Conservation (phyloP, 2,113 vertebrate genomes). For the Turdus rufiventris region DNA sequence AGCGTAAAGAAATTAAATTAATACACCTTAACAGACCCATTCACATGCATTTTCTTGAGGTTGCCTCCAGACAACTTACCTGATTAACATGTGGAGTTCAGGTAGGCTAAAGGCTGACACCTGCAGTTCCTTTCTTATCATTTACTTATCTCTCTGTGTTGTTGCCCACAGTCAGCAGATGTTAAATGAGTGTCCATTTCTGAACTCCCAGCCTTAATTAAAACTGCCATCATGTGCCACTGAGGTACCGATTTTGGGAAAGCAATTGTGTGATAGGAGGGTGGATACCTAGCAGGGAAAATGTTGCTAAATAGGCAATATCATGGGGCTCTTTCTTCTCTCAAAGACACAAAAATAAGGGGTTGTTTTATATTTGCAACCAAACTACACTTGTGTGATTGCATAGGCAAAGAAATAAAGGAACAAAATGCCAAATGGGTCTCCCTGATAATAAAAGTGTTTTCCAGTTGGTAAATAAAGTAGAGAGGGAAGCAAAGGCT, state of each 20-base stretch:
- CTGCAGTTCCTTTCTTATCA: neutral
- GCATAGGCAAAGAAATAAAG: neutral
- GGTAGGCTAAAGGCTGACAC: neutral
- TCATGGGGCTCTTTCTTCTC: neutral
- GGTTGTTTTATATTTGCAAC: neutral
- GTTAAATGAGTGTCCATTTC: neutral
- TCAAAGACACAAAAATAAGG: neutral
- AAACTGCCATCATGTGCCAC: neutral
- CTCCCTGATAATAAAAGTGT: neutral
- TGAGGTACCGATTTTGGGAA: neutral
- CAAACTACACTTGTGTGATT: neutral
- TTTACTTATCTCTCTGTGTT: neutral
- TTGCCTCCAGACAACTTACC: neutral
- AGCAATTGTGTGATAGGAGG: neutral
- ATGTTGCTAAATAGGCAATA: neutral
- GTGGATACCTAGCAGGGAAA: neutral
- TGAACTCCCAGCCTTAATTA: neutral
- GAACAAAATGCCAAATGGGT: neutral
- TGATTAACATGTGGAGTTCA: neutral
- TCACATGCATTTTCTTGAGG: neutral
- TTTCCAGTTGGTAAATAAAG: neutral
- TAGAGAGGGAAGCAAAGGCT: neutral
- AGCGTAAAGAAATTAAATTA: neutral
- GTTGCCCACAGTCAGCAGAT: neutral
- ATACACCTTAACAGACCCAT: neutral